phyloP scores from a whole-genome alignment of 1,140 invertebrate genomes.

The Bombus difficillimus region DNA sequence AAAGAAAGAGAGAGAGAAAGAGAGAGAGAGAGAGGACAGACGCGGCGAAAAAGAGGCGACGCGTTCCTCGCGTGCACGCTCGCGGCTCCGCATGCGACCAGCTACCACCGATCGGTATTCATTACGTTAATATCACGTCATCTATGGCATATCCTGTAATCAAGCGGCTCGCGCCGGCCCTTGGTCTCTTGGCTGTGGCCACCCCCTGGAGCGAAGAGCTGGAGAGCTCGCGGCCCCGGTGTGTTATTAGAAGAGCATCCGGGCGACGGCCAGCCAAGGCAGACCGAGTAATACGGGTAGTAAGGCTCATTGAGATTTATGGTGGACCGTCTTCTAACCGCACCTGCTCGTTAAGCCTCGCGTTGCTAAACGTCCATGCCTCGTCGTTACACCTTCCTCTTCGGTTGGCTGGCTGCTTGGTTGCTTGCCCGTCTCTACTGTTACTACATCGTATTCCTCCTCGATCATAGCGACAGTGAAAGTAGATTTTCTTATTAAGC shows the following conservation, averaged over 20 bases:
- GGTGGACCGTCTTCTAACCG: slow-evolving; percentile 55
- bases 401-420: background rate
- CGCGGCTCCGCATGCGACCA: slow-evolving; percentile 12
- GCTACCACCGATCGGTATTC: slow-evolving; percentile 66
- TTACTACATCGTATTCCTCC: background rate
- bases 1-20: background rate
- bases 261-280: slow-evolving; percentile 49
- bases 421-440: too few relatives aligned
- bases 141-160: slow-evolving; percentile 76
- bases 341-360: slow-evolving; percentile 38
- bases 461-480: slow-evolving; percentile 1
- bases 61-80: slow-evolving; percentile 26
- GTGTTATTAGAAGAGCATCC: slow-evolving; percentile 77
- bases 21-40: background rate
- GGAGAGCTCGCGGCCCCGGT: slow-evolving; percentile 40
- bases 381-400: background rate
- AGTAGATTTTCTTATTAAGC: background rate
- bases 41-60: background rate
- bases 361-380: background rate
- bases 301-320: slow-evolving; percentile 73
- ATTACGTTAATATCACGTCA: slow-evolving; percentile 78
- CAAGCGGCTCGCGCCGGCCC: slow-evolving; percentile 67
- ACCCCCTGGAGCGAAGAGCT: slow-evolving; percentile 67
- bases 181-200: slow-evolving; percentile 15
- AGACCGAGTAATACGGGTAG: slow-evolving; percentile 69